Percentiles rank a stretch among this genome's conserved stretches.
phyloP scores from a whole-genome alignment of 2,888 invertebrate species.

The Trichopria drosophilae region DNA sequence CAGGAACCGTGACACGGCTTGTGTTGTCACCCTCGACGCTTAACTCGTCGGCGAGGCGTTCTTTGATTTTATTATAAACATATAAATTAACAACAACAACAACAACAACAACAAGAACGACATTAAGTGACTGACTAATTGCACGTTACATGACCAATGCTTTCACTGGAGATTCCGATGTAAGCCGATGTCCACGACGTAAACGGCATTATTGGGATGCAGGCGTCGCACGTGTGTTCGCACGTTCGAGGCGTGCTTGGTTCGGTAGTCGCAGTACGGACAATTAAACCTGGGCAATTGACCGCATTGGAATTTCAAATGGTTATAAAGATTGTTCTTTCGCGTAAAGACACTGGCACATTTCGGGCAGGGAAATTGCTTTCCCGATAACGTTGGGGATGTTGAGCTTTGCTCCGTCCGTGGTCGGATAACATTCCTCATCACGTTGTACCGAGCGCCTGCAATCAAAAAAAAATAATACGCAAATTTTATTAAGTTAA shows the following conservation, averaged over 20 bases:
- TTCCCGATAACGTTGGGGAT: slow-evolving; percentile 9
- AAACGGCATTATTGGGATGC: slow-evolving; percentile 47
- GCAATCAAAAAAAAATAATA: slow-evolving; percentile 24
- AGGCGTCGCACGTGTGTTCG: slow-evolving; percentile 50
- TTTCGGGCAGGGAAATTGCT: slow-evolving; percentile 46
- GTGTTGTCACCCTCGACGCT: too few species aligned
- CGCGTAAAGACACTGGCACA: slow-evolving; percentile 51
- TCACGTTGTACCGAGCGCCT: slow-evolving; percentile 20
- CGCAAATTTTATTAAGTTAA: too few species aligned
- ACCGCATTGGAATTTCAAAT: slow-evolving; percentile 55
- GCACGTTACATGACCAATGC: too few species aligned
- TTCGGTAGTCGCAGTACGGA: slow-evolving; percentile 53
- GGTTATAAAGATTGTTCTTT: slow-evolving; percentile 52
- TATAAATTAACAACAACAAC: too few species aligned
- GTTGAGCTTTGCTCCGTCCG: not conserved
- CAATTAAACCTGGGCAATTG: slow-evolving; percentile 54
- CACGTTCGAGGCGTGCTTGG: slow-evolving; percentile 54
- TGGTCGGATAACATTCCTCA: too few species aligned
- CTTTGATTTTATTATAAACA: too few species aligned
- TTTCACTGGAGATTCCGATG: slow-evolving; percentile 4
- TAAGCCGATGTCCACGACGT: slow-evolving; percentile 44
- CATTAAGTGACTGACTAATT: too few species aligned
- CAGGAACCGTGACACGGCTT: too few species aligned
- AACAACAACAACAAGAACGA: too few species aligned
- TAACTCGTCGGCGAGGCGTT: too few species aligned